These are phyloP conservation scores for Orchestes rusci DNA, from an alignment of 2,888 invertebrate genomes.

Conservation along the genomic window DNA sequence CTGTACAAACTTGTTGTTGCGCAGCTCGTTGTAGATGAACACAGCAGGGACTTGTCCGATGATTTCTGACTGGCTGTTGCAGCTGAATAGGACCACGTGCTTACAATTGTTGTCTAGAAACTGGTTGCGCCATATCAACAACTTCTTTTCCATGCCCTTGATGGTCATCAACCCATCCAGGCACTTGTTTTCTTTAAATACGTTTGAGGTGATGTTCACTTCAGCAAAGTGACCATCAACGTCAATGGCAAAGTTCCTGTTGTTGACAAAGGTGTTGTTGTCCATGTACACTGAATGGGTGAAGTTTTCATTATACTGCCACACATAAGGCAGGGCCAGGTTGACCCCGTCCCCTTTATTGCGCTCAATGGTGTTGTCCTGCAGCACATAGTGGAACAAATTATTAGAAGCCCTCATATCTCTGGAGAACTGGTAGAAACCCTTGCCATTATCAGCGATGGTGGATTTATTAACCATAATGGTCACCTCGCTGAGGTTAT, in stretches of 20 bases:
- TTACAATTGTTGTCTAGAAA: conserved; percentile 74
- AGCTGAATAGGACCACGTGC: conserved; percentile 79
- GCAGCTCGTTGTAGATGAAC: conserved; percentile 71
- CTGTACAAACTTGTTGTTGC: conserved; percentile 53
- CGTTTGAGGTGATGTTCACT: conserved; percentile 78
- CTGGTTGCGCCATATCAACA: conserved; percentile 73
- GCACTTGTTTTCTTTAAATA: conserved; percentile 80
- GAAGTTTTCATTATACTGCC: conserved; percentile 91
- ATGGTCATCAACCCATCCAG: conserved; percentile 71
- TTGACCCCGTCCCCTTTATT: conserved; percentile 73
- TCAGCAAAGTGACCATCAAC: conserved; percentile 92
- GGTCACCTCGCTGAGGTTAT: conserved; percentile 84
- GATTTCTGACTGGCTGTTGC: conserved; percentile 90
- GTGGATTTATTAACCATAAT: conserved; percentile 80
- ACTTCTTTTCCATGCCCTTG: conserved; percentile 94
- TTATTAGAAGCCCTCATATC: conserved; percentile 95
- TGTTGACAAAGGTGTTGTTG: conserved; percentile 82
- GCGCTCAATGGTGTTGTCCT: conserved; percentile 77
- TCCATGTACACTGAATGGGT: conserved; percentile 84
- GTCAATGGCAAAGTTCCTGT: conserved; percentile 74
- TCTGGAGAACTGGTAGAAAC: conserved; percentile 83
- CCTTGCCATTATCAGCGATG: conserved; percentile 81
- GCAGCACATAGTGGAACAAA: conserved; percentile 89
- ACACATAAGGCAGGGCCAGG: conserved; percentile 85
- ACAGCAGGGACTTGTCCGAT: conserved; percentile 75